Evolutionary conservation across 2,797 vertebrate species (phyloP).

Genomic region (Pachyuromys duprasi): DNA sequence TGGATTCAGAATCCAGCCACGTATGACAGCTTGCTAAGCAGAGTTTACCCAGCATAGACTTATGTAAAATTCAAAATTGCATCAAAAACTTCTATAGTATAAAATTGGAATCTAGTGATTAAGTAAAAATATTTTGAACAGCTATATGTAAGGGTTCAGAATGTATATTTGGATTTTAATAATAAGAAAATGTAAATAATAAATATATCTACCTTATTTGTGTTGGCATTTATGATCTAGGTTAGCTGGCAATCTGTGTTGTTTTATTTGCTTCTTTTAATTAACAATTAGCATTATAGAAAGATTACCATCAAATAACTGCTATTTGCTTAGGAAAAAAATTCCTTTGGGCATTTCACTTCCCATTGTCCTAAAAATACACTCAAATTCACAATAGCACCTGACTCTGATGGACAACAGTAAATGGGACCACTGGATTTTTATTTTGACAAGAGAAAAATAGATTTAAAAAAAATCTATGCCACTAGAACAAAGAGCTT

Average conservation of each 20-base stretch:
- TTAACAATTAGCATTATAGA: neutral
- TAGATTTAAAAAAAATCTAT: neutral
- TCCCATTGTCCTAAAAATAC: conserved; percentile 62
- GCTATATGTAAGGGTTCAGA: neutral
- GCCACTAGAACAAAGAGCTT: neutral
- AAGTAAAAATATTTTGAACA: conserved; percentile 11
- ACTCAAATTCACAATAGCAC: conserved; percentile 74
- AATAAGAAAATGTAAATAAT: neutral
- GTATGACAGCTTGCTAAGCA: neutral
- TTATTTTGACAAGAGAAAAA: conserved; percentile 48
- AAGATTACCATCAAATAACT: conserved; percentile 9
- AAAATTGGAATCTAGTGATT: conserved; percentile 31
- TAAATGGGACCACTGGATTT: conserved; percentile 18
- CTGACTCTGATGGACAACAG: conserved; percentile 52
- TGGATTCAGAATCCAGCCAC: conserved; percentile 9
- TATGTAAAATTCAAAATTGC: conserved; percentile 17
- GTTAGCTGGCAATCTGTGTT: neutral
- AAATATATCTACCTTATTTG: neutral
- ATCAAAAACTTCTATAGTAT: conserved; percentile 17
- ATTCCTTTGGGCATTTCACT: conserved; percentile 38
- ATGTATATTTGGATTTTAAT: neutral
- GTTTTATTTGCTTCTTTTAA: conserved; percentile 55
- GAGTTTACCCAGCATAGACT: conserved; percentile 34
- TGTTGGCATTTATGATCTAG: neutral
- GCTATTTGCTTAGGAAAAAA: conserved; percentile 29